Evolutionary conservation across 1,140 invertebrate species (phyloP).

Genomic region (Drosophila kurseongensis): DNA sequence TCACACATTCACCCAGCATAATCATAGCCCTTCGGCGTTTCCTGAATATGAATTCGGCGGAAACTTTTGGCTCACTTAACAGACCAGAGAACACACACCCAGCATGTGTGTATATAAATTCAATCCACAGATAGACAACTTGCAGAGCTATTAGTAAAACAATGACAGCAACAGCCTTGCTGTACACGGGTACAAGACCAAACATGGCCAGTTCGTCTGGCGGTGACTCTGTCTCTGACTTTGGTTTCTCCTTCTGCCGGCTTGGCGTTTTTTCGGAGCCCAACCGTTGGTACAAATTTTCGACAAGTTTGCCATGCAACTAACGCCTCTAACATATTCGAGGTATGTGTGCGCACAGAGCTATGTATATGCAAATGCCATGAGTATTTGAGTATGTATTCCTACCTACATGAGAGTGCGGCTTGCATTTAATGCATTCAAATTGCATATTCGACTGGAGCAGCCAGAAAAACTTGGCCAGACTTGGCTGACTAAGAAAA

Average conservation of each 20-base stretch:
- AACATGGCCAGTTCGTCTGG: slow-evolving; percentile 68
- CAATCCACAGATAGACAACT: slow-evolving; percentile 56
- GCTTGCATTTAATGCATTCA: slow-evolving; percentile 58
- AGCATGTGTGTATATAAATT: slow-evolving; percentile 23
- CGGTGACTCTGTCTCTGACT: slow-evolving; percentile 39
- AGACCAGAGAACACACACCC: slow-evolving; percentile 20
- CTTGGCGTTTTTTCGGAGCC: slow-evolving; percentile 21
- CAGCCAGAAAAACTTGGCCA: slow-evolving; percentile 43
- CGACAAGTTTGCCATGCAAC: slow-evolving; percentile 44
- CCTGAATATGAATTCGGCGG: slow-evolving; percentile 14
- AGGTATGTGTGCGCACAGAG: slow-evolving; percentile 11
- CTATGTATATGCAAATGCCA: slow-evolving; percentile 24
- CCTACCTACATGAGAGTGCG: slow-evolving; percentile 33
- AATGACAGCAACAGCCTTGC: slow-evolving; percentile 78
- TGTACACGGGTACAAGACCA: slow-evolving; percentile 63
- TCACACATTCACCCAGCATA: not conserved
- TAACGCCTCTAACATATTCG: slow-evolving; percentile 49
- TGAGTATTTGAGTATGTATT: slow-evolving; percentile 11
- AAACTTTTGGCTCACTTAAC: slow-evolving; percentile 7
- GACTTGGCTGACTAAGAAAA: slow-evolving; percentile 39
- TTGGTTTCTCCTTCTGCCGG: slow-evolving; percentile 39
- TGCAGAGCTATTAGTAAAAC: slow-evolving; percentile 74
- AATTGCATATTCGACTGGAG: slow-evolving; percentile 65
- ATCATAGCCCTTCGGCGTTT: not conserved
- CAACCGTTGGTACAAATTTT: slow-evolving; percentile 38